phyloP scores from a whole-genome alignment of 1,140 invertebrate species.

The Cataglyphis hispanica region DNA sequence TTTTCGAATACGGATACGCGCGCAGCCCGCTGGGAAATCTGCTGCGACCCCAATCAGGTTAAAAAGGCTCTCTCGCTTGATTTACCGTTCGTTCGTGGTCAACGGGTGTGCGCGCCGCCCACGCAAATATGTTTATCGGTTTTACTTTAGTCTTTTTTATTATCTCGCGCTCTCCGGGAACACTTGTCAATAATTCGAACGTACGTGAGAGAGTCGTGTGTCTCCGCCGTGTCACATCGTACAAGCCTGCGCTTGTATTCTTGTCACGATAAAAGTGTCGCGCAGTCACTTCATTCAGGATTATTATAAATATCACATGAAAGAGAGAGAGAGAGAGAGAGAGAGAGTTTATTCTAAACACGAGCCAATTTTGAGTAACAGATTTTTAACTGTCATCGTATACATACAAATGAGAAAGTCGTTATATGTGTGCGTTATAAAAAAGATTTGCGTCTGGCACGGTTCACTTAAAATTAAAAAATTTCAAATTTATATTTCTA shows the following conservation, averaged over 20 bases:
- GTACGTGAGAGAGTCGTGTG: background rate
- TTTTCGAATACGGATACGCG: background rate
- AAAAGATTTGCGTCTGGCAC: no score
- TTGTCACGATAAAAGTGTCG: background rate
- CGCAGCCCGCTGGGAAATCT: constrained; percentile 4
- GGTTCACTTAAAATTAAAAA: no score
- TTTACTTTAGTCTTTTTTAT: no score
- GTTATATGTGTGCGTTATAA: no score
- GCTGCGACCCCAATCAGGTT: constrained; percentile 42
- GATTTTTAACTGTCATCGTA: no score
- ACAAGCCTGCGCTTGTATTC: background rate
- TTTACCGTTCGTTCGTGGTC: constrained; percentile 47
- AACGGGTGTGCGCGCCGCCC: background rate
- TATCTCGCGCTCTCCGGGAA: background rate
- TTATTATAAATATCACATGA: background rate
- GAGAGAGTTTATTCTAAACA: no score
- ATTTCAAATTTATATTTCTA: no score
- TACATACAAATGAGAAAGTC: no score
- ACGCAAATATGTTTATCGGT: no score
- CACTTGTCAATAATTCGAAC: background rate
- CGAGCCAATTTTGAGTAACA: background rate
- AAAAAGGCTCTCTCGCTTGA: constrained; percentile 24
- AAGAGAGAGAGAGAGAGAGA: background rate
- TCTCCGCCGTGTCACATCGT: background rate
- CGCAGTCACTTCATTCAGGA: no score